A percentile compares a stretch with the other conserved stretches of the same genome.
Conservation (phyloP, 2,888 invertebrate genomes). For the Limnephilus auricula region DNA sequence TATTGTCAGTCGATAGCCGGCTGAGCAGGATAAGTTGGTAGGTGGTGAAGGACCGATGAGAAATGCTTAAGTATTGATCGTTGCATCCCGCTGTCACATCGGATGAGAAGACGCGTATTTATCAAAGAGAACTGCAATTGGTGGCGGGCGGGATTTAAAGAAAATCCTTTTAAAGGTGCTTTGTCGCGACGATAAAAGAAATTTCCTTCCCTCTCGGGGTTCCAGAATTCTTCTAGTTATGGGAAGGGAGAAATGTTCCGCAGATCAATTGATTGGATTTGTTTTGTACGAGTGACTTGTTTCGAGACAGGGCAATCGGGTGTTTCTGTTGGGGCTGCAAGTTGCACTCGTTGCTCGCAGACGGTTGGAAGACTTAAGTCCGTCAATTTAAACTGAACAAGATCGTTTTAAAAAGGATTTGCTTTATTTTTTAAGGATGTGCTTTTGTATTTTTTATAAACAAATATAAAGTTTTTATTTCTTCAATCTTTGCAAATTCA, state of each 20-base stretch:
- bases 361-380: not conserved
- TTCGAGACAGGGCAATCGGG: conserved; percentile 62
- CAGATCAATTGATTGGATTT: conserved; percentile 66
- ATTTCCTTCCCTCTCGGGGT: conserved; percentile 59
- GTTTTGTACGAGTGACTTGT: conserved; percentile 64
- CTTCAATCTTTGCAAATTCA: no score
- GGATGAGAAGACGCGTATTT: conserved; percentile 46
- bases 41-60: not conserved
- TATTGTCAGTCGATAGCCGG: not conserved
- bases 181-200: conserved; percentile 66
- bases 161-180: conserved; percentile 66
- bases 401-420: conserved; percentile 3
- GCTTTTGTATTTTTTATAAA: no score
- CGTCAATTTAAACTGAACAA: not conserved
- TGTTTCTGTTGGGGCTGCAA: conserved; percentile 43
- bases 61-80: conserved; percentile 25
- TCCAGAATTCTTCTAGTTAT: conserved; percentile 46
- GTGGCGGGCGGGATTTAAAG: conserved; percentile 60
- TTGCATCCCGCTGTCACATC: conserved; percentile 25
- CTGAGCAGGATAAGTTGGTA: not conserved
- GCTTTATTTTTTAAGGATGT: not conserved
- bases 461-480: no score
- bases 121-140: conserved; percentile 53
- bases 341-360: not conserved
- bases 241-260: conserved; percentile 39